phyloP scores from a whole-genome alignment of 2,888 invertebrate species.

The Melanchra persicariae region DNA sequence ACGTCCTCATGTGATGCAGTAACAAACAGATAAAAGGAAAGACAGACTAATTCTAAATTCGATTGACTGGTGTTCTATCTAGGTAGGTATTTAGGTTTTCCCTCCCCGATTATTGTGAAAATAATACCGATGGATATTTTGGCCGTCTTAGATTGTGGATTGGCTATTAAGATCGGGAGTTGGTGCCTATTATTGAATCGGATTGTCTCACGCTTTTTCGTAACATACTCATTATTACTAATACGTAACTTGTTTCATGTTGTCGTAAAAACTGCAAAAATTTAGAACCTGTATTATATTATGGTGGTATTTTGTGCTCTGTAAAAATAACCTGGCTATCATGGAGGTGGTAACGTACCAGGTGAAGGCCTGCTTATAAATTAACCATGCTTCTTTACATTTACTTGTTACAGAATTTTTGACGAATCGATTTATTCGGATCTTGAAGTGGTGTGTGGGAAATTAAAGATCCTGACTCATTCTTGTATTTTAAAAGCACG shows the following conservation, averaged over 20 bases:
- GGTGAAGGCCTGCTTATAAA: conserved; percentile 22
- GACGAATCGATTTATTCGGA: conserved; percentile 91
- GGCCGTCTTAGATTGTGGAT: conserved; percentile 25
- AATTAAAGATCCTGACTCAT: conserved; percentile 91
- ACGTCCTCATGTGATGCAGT: not conserved
- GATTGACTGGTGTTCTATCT: not conserved
- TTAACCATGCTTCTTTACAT: conserved; percentile 43
- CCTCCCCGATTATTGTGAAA: conserved; percentile 6
- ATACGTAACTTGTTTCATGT: conserved; percentile 3
- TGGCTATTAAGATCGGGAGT: conserved; percentile 42
- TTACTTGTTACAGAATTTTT: conserved; percentile 90
- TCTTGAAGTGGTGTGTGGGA: conserved; percentile 91
- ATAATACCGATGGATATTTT: conserved; percentile 4
- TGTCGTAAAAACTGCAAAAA: conserved; percentile 6
- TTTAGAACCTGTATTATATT: not conserved
- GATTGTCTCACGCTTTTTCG: conserved; percentile 32
- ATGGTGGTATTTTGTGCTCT: conserved; percentile 13
- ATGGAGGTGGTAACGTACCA: conserved; percentile 10
- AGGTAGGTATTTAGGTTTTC: not conserved
- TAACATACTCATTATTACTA: conserved; percentile 43
- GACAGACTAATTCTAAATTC: not conserved
- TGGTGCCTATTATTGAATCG: conserved; percentile 27
- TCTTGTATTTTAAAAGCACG: conserved; percentile 91
- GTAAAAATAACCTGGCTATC: conserved; percentile 12
- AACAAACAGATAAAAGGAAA: not conserved